These are phyloP conservation scores for Nymphalis polychloros DNA, from an alignment of 2,888 invertebrate species.

Conservation along the genomic window DNA sequence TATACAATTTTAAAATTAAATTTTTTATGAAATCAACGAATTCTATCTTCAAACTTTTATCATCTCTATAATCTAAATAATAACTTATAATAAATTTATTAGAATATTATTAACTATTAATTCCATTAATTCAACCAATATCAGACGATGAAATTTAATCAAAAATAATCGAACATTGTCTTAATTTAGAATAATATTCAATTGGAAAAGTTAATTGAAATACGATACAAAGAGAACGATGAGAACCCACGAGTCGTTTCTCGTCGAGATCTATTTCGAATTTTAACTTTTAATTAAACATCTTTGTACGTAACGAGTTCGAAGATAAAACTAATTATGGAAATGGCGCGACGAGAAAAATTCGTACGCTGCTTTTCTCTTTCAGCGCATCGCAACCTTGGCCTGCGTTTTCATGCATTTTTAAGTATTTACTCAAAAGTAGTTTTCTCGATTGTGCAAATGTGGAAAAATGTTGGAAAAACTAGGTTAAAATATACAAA, in stretches of 20 bases:
- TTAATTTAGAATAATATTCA: neutral
- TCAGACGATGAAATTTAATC: neutral
- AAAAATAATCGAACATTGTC: neutral
- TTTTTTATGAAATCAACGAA: too few species aligned
- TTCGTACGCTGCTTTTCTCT: neutral
- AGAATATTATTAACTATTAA: too few species aligned
- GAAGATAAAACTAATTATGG: neutral
- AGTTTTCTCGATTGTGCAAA: too few species aligned
- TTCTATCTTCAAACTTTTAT: too few species aligned
- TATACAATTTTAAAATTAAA: too few species aligned
- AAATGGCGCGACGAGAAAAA: neutral
- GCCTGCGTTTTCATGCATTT: neutral
- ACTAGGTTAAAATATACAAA: too few species aligned
- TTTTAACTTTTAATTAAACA: conserved; percentile 6
- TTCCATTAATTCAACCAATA: neutral
- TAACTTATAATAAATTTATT: too few species aligned
- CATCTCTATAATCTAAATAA: too few species aligned
- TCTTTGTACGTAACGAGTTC: neutral
- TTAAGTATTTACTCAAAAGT: too few species aligned
- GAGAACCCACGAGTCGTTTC: neutral
- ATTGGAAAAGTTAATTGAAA: conserved; percentile 1
- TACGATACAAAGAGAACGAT: neutral
- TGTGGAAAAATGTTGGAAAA: too few species aligned
- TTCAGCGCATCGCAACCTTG: neutral
- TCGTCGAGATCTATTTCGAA: neutral